Evolutionary conservation across 2,888 invertebrate species (phyloP), one percentile per base, ranked within the genome.

Genomic region (Diloba caeruleocephala): DNA sequence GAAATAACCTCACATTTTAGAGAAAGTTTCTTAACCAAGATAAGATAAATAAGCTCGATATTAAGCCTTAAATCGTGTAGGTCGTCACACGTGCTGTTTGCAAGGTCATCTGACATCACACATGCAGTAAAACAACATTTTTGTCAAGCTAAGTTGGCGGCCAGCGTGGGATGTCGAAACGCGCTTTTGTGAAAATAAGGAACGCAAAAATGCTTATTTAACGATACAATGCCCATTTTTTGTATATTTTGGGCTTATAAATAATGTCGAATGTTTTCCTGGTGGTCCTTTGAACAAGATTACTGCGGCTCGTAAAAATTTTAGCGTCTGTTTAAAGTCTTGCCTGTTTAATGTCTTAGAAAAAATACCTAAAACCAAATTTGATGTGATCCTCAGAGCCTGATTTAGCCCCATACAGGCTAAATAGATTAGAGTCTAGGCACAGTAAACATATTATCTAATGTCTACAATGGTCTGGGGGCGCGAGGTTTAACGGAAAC

Each of bases 121-220:
- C 51, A 57, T 77, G 79, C 79, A 77, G 72, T 71, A 67, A 53
- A 68, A 70, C 73, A 66, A 77, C 71, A 76, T 76, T 75, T 78
- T 72, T 74, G 65, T 64, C 31, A 28, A 56, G 32, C 63, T 53
- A 36, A 48, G 57, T 51, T 68, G 67, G 79, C 74, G 74, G 73
- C 64, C 26, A 33, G 56, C 71, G 75, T 77, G 75, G 76, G 77
- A 48, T 33, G 74, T 42, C 28, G 6, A 52, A 61, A 65, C 67
- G 55, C 62, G 51, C 57, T 71, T 68, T 67, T 59, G 34, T 42
- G 23, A 50, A 71, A 62, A 69, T 53, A 66, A 54, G 57, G 36
- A 38, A 31, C 38, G 57, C 56, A 56, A 58, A 66, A 60, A 45
- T 58, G 48, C 51, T 55, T 53, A 61, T 57, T 57, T 38, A 52